Percentiles rank a stretch among this genome's conserved stretches.
phyloP scores from a whole-genome alignment of 2,888 invertebrate genomes.

The Aplocera efformata region DNA sequence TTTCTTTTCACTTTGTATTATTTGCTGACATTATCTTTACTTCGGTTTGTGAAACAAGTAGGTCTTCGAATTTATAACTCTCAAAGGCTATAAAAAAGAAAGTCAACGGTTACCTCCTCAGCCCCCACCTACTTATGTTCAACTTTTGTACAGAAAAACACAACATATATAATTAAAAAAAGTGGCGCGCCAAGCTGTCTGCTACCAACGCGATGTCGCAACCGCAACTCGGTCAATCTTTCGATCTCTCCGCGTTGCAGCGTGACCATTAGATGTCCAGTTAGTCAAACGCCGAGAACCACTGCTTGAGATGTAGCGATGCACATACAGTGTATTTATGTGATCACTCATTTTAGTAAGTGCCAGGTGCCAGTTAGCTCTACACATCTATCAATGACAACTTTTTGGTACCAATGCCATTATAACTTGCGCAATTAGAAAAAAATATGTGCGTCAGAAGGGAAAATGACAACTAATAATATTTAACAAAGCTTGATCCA shows the following conservation, averaged over 20 bases:
- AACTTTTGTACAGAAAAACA: slow-evolving; percentile 60
- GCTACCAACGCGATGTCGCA: slow-evolving; percentile 52
- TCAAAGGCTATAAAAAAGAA: slow-evolving; percentile 70
- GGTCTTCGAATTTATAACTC: slow-evolving; percentile 53
- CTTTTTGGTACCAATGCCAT: neutral
- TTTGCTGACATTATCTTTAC: slow-evolving; percentile 29
- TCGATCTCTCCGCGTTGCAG: slow-evolving; percentile 37
- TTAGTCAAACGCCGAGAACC: slow-evolving; percentile 24
- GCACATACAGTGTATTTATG: slow-evolving; percentile 23
- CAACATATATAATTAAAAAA: slow-evolving; percentile 55
- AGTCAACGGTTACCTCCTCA: slow-evolving; percentile 59
- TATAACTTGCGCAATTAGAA: neutral
- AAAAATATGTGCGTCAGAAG: no score
- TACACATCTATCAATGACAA: slow-evolving; percentile 16
- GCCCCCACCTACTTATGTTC: slow-evolving; percentile 52
- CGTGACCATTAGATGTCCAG: slow-evolving; percentile 36
- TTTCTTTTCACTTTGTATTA: neutral
- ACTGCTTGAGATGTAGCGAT: slow-evolving; percentile 33
- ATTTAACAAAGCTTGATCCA: no score
- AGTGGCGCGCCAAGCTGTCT: slow-evolving; percentile 78
- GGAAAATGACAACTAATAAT: no score
- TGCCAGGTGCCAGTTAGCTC: slow-evolving; percentile 7
- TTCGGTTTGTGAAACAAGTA: slow-evolving; percentile 36
- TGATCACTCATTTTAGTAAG: neutral
- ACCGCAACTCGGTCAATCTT: slow-evolving; percentile 37